Evolutionary conservation across 2,113 vertebrate genomes (phyloP), one percentile per base, ranked within the genome.

Genomic region (Fukomys damarensis): DNA sequence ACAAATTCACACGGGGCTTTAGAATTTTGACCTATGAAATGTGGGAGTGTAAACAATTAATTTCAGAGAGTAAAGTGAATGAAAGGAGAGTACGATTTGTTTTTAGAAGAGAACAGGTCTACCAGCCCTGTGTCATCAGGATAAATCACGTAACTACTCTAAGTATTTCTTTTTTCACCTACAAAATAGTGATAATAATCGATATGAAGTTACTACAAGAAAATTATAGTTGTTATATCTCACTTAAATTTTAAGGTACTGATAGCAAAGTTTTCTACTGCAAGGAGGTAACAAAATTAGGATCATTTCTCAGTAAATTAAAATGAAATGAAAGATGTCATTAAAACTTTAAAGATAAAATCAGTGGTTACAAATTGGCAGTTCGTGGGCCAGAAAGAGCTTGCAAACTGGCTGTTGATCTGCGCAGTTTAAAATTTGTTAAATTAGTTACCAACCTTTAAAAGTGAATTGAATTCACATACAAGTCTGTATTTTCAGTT

Each of bases 401-500:
- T 93, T 91, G 38, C 41, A 89, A 90, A 61, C 32, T n/a, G 12
- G 32, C 66, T 84, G 11, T 84, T 46, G 68, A 30, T 54, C 58
- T 85, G 30, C 46, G 49, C 2, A 7, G 38, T 54, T 93, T 66
- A 86, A 74, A 72, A 70, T 59, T 65, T 35, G 74, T 70, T 59
- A 52, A 82, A 92, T 93, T 70, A 79, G n/a, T 86, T 79, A 30
- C 12, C 59, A 89, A 59, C 54, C 24, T 91, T 96, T 83, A 93
- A 93, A 95, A 93, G 79, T 63, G 80, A 59, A 58, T 17, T 84
- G 85, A 94, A 87, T 52, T 83, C 63, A 76, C 30, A 32, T 76
- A 92, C 92, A 96, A 79, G 92, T 91, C 32, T 84, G n/a, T 20
- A 84, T 92, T 95, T 95, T 70, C 43, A 86, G 26, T 8, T 84